Conservation (phyloP, 2,888 invertebrate genomes). For the Papilio protenor region DNA sequence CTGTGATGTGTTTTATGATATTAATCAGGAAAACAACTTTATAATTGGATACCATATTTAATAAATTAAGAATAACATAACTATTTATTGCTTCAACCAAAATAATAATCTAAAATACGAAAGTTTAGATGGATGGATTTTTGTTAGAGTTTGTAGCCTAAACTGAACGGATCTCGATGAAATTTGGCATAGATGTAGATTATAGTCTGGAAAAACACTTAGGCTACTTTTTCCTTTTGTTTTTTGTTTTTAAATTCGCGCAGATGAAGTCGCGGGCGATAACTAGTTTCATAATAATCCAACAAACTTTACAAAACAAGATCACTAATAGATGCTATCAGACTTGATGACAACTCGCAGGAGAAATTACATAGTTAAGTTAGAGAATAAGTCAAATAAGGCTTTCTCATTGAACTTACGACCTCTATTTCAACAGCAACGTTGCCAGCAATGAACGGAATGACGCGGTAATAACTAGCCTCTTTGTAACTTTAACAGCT, state of each 20-base stretch:
- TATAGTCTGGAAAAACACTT: too few relatives aligned
- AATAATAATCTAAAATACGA: background rate
- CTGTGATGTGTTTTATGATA: conserved; percentile 6
- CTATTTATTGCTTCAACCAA: background rate
- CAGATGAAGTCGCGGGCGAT: too few relatives aligned
- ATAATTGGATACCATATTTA: conserved; percentile 7
- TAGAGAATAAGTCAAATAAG: conserved; percentile 34
- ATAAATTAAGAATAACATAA: background rate
- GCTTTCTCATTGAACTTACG: conserved; percentile 33
- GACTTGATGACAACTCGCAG: conserved; percentile 26
- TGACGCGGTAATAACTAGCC: conserved; percentile 9
- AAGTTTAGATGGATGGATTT: too few relatives aligned
- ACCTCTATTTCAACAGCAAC: conserved; percentile 35
- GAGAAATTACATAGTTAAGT: conserved; percentile 28
- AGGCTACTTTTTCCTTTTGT: too few relatives aligned
- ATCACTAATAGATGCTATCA: conserved; percentile 31
- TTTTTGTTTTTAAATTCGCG: too few relatives aligned
- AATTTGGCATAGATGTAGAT: too few relatives aligned
- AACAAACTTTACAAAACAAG: background rate
- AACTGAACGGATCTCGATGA: too few relatives aligned
- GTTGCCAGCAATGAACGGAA: conserved; percentile 4
- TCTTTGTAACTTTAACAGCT: conserved; percentile 6
- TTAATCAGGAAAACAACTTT: background rate
- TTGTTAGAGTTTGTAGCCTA: too few relatives aligned
- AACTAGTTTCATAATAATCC: background rate